These are phyloP conservation scores for Arctocebus calabarensis DNA, from an alignment of 2,797 vertebrate species.

Conservation along the genomic window DNA sequence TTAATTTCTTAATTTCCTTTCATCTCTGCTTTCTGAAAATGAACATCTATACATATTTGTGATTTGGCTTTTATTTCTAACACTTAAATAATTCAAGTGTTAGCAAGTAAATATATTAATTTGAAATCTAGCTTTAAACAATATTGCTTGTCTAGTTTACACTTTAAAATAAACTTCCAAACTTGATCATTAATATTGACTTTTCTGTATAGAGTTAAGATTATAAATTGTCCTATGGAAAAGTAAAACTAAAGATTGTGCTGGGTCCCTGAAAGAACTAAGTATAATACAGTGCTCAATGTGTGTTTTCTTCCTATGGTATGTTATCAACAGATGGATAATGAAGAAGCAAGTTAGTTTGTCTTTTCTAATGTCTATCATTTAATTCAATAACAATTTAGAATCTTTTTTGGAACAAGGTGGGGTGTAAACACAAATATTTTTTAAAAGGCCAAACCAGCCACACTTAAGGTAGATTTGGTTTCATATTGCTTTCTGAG, in stretches of 20 bases:
- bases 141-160: conserved; percentile 49
- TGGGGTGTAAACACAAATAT: neutral
- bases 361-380: conserved; percentile 47
- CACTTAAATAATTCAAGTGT: conserved; percentile 47
- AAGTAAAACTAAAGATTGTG: conserved; percentile 43
- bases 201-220: conserved; percentile 62
- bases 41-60: conserved; percentile 19
- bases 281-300: conserved; percentile 21
- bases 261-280: conserved; percentile 51
- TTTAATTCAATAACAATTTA: conserved; percentile 46
- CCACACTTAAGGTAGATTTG: neutral
- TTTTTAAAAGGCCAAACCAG: conserved; percentile 41
- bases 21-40: conserved; percentile 47
- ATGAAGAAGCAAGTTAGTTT: conserved; percentile 63
- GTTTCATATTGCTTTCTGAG: neutral
- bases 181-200: conserved; percentile 42
- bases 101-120: conserved; percentile 19
- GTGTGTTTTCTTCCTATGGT: conserved; percentile 50
- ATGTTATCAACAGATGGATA: conserved; percentile 57
- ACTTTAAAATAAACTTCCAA: conserved; percentile 7
- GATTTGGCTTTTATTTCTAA: conserved; percentile 54
- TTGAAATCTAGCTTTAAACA: conserved; percentile 60
- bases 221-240: conserved; percentile 57
- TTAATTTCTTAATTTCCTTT: conserved; percentile 47
- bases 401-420: conserved; percentile 32